A percentile compares a stretch with the other conserved stretches of the same genome.
Evolutionary conservation across 1,140 invertebrate genomes (phyloP).

Genomic region (Drosophila kohkoa): DNA sequence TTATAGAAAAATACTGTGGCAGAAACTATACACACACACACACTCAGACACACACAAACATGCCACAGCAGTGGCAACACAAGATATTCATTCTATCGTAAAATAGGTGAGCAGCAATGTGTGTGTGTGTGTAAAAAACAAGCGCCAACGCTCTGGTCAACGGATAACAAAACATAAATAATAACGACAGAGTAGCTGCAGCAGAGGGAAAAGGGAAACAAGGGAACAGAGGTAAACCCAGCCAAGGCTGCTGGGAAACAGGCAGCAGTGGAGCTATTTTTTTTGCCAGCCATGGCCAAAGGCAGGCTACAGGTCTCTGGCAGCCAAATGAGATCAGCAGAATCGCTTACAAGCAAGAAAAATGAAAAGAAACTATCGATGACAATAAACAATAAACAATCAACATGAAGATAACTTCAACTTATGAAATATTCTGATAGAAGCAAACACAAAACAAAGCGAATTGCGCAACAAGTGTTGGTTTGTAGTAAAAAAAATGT

Average conservation of each 20-base stretch:
- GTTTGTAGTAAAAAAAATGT: background rate
- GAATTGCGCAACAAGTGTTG: conserved; percentile 13
- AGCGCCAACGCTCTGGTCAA: conserved; percentile 78
- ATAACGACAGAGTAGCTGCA: conserved; percentile 64
- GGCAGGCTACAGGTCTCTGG: conserved; percentile 9
- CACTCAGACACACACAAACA: conserved; percentile 21
- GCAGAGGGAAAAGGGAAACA: background rate
- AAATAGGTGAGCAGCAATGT: conserved; percentile 72
- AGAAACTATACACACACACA: conserved; percentile 64
- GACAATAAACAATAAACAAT: conserved; percentile 15
- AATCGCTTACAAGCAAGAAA: background rate
- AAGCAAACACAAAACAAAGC: background rate
- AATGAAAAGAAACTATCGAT: conserved; percentile 12
- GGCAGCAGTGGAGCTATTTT: background rate
- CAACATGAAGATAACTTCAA: conserved; percentile 2
- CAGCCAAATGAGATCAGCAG: background rate
- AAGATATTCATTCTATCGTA: conserved; percentile 83
- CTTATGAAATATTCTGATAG: background rate
- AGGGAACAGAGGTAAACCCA: conserved; percentile 11
- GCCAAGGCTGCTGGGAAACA: conserved; percentile 24
- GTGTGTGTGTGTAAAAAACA: conserved; percentile 56
- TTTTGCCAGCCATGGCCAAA: background rate
- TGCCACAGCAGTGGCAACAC: conserved; percentile 51
- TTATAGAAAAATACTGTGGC: conserved; percentile 80
- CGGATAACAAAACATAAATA: conserved; percentile 84